Evolutionary conservation across 2,113 vertebrate genomes (phyloP).

Genomic region (Progne subis): DNA sequence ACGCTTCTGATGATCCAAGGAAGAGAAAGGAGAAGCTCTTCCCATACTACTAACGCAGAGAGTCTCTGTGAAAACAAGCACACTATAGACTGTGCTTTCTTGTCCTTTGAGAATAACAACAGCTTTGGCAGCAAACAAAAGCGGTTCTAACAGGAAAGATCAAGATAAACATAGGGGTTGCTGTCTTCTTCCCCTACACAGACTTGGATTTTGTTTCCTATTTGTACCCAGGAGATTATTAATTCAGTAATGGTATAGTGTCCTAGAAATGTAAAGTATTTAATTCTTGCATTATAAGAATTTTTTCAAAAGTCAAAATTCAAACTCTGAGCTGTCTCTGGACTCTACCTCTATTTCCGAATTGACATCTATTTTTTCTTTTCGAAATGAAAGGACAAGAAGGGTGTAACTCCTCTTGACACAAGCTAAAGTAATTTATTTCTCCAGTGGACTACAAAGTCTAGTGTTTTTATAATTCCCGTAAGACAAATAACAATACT

Average conservation of each 20-base stretch:
- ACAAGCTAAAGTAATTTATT: neutral
- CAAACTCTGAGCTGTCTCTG: neutral
- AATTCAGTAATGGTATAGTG: neutral
- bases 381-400: neutral
- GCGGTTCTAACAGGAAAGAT: neutral
- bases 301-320: neutral
- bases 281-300: neutral
- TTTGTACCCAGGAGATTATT: neutral
- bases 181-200: neutral
- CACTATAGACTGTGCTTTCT: neutral
- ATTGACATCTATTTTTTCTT: neutral
- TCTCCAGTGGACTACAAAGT: neutral
- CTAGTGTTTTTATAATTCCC: neutral
- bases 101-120: neutral
- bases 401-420: neutral
- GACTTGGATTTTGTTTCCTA: neutral
- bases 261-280: neutral
- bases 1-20: neutral
- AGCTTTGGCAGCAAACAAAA: neutral
- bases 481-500: neutral
- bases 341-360: neutral
- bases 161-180: neutral
- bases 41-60: fast-evolving
- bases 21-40: neutral
- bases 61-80: neutral